phyloP scores from a whole-genome alignment of 1,140 invertebrate species.

The Papilio helenus region DNA sequence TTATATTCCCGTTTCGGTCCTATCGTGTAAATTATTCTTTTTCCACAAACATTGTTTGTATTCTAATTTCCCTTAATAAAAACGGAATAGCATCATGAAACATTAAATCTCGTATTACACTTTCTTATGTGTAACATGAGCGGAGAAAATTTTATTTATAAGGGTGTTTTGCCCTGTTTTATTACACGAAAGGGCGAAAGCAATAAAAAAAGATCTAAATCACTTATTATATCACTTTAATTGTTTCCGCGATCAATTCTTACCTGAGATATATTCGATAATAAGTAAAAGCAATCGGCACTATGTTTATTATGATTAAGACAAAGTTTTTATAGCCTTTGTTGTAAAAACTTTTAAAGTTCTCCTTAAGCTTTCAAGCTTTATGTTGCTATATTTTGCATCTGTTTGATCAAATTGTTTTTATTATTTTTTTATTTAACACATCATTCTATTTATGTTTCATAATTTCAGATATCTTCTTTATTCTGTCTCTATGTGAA shows the following conservation, averaged over 20 bases:
- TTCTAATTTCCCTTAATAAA: conserved; percentile 6
- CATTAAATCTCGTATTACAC: conserved; percentile 15
- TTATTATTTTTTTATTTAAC: no score
- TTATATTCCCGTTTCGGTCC: neutral
- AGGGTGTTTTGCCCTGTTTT: conserved; percentile 6
- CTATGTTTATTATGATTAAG: conserved; percentile 10
- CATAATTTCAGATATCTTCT: no score
- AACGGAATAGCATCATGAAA: conserved; percentile 10
- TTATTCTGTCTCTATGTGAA: no score
- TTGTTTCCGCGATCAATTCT: conserved; percentile 19
- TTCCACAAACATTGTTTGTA: neutral
- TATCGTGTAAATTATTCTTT: neutral
- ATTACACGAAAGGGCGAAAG: conserved; percentile 28
- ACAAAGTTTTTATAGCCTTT: neutral
- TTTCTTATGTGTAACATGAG: neutral
- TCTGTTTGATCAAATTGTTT: neutral
- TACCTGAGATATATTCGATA: neutral
- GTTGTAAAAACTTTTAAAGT: neutral
- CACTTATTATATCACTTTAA: conserved; percentile 34
- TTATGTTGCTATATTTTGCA: neutral
- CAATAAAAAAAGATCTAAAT: conserved; percentile 34
- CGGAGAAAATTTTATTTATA: conserved; percentile 20
- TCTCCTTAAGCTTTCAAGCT: neutral
- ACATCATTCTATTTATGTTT: no score
- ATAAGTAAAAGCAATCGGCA: neutral